phyloP scores from a whole-genome alignment of 2,113 vertebrate species.

The Brachypodius melanocephalos region DNA sequence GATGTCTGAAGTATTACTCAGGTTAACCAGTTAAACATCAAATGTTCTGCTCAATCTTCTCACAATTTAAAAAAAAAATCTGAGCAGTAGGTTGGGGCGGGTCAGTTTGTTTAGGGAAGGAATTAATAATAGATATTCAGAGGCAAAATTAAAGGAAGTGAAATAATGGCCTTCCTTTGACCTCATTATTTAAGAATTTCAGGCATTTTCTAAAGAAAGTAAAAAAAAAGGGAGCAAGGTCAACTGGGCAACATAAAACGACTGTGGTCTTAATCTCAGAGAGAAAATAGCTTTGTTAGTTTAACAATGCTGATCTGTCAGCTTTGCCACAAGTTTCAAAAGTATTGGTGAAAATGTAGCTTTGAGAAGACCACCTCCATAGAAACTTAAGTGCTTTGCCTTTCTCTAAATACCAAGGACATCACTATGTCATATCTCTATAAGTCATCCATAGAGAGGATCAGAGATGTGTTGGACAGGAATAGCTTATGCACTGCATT shows the following conservation, averaged over 20 bases:
- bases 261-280: not conserved
- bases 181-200: not conserved
- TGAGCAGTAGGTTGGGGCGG: not conserved
- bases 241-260: not conserved
- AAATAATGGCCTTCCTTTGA: not conserved
- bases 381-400: constrained; percentile 1
- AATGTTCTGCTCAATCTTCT: not conserved
- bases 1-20: not conserved
- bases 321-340: not conserved
- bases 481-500: not conserved
- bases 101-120: not conserved
- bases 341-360: not conserved
- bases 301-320: not conserved
- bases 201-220: not conserved
- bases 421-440: not conserved
- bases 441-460: not conserved
- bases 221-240: not conserved
- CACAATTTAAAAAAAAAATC: not conserved
- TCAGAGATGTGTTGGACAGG: not conserved
- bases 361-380: not conserved
- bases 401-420: constrained; percentile 44
- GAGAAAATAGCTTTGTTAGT: not conserved
- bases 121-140: not conserved
- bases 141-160: not conserved
- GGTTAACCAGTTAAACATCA: not conserved